phyloP scores from a whole-genome alignment of 2,797 vertebrate species.

The Clamator glandarius region DNA sequence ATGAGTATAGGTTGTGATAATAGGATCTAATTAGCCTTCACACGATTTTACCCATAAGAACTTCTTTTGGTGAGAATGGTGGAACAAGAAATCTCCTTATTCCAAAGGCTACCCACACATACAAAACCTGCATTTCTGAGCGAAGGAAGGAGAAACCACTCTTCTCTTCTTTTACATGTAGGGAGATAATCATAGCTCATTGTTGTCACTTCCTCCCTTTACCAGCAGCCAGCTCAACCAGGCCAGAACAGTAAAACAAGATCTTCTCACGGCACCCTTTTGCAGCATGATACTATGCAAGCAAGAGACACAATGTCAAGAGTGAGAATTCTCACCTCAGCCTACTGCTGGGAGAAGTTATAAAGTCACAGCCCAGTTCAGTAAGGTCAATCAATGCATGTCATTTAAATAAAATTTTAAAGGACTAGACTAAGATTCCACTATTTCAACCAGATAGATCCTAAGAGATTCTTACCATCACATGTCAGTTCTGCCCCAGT shows the following conservation, averaged over 20 bases:
- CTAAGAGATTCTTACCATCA: neutral
- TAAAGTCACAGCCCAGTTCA: neutral
- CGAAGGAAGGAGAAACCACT: neutral
- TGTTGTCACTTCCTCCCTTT: neutral
- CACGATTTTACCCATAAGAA: neutral
- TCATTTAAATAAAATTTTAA: neutral
- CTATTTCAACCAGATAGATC: neutral
- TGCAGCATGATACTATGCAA: neutral
- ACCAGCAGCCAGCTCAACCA: neutral
- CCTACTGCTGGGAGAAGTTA: neutral
- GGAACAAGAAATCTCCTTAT: neutral
- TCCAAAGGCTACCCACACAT: neutral
- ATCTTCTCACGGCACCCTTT: neutral
- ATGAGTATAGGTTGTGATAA: neutral
- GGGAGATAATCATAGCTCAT: neutral
- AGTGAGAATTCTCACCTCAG: neutral
- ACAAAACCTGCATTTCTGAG: neutral
- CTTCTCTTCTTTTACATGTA: neutral
- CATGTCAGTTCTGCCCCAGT: neutral
- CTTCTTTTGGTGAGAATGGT: neutral
- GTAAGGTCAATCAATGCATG: neutral
- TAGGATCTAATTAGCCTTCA: neutral
- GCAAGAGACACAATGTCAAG: neutral
- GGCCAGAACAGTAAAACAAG: neutral
- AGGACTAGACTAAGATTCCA: neutral